phyloP scores from a whole-genome alignment of 2,888 invertebrate species.

The Sipha maydis region DNA sequence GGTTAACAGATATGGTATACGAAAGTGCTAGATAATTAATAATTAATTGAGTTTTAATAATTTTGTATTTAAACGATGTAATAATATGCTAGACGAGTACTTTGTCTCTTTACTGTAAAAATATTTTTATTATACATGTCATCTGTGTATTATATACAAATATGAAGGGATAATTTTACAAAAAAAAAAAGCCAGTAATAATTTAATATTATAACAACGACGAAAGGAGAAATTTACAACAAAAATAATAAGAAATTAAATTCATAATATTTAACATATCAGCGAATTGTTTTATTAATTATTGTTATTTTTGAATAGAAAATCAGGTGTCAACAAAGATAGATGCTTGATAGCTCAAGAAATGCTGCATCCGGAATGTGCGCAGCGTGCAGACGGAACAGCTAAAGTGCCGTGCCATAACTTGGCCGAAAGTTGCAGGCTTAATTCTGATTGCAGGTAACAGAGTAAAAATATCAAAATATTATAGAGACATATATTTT shows the following conservation, averaged over 20 bases:
- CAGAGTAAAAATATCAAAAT: slow-evolving; percentile 63
- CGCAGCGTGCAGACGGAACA: slow-evolving; percentile 78
- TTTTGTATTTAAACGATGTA: not conserved
- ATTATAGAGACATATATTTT: too few species aligned
- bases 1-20: not conserved
- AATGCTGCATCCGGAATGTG: slow-evolving; percentile 88
- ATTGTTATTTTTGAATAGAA: slow-evolving; percentile 71
- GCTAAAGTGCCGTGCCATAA: slow-evolving; percentile 88
- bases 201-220: too few species aligned
- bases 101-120: too few species aligned
- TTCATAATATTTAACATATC: too few species aligned
- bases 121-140: too few species aligned
- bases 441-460: slow-evolving; percentile 86
- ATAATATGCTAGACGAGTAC: not conserved
- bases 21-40: not conserved
- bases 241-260: too few species aligned
- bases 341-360: slow-evolving; percentile 90
- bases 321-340: slow-evolving; percentile 86
- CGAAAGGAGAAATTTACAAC: too few species aligned
- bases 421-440: slow-evolving; percentile 84
- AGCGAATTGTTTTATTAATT: too few species aligned
- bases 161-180: too few species aligned
- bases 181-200: too few species aligned
- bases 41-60: too few species aligned
- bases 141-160: too few species aligned